Evolutionary conservation across 2,113 vertebrate species (phyloP).

Genomic region (Holacanthus passer): DNA sequence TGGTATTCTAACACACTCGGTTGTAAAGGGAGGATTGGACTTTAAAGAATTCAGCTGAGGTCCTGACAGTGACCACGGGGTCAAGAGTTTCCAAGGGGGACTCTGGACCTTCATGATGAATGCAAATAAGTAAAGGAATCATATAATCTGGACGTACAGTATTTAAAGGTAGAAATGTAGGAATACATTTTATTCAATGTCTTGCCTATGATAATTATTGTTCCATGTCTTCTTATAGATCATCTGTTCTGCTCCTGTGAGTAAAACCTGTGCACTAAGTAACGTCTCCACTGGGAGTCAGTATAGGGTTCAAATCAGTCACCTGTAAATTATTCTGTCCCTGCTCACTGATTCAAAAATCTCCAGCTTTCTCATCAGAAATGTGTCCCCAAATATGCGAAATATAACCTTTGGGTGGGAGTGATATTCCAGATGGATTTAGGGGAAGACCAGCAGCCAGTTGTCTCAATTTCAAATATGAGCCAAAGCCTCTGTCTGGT

Average conservation of each 20-base stretch:
- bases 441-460: neutral
- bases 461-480: neutral
- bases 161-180: neutral
- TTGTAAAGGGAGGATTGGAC: constrained; percentile 36
- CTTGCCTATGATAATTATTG: neutral
- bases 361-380: neutral
- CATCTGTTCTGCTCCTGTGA: neutral
- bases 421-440: neutral
- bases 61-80: constrained; percentile 45
- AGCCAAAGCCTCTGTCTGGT: neutral
- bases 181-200: neutral
- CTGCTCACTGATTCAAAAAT: neutral
- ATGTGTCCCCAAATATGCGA: neutral
- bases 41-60: constrained; percentile 62
- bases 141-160: neutral
- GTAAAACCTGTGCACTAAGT: constrained; percentile 22
- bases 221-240: neutral
- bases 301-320: constrained; percentile 3
- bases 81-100: constrained; percentile 27
- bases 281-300: constrained; percentile 53
- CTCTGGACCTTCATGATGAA: neutral
- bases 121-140: neutral
- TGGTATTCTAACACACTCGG: constrained; percentile 58
- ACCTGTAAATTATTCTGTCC: neutral
- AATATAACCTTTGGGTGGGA: neutral